phyloP scores from a whole-genome alignment of 2,888 invertebrate species.

The Drosophila barbarae region DNA sequence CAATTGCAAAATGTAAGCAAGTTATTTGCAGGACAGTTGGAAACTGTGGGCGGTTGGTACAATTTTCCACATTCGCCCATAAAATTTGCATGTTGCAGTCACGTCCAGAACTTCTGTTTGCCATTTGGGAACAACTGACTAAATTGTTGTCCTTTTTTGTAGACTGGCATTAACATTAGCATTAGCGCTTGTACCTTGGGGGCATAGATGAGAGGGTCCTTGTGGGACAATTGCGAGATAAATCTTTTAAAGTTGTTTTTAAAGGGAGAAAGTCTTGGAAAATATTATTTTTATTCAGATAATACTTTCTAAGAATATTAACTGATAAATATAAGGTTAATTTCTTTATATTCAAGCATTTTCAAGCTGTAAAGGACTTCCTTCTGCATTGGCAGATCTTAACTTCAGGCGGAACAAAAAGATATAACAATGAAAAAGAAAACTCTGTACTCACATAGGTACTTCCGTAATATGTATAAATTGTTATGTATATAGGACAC shows the following conservation, averaged over 20 bases:
- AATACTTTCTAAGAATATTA: too few relatives aligned
- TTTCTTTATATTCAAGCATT: background rate
- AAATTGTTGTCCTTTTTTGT: conserved; percentile 35
- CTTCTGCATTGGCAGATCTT: too few relatives aligned
- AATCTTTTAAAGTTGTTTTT: background rate
- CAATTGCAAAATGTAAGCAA: conserved; percentile 43
- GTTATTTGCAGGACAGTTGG: conserved; percentile 16
- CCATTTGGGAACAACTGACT: conserved; percentile 25
- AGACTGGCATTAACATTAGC: conserved; percentile 1
- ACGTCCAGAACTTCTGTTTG: conserved; percentile 23
- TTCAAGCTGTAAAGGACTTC: background rate
- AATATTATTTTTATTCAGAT: background rate
- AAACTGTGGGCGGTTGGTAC: conserved; percentile 6
- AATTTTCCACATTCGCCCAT: conserved; percentile 18
- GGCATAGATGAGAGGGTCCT: background rate
- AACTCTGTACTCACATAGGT: conserved; percentile 14
- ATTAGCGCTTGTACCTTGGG: conserved; percentile 1
- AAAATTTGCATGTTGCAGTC: conserved; percentile 42
- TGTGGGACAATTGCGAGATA: background rate
- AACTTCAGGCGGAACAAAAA: background rate
- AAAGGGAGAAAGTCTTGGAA: background rate
- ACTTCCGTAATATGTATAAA: background rate
- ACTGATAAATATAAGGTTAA: background rate
- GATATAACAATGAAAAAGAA: conserved; percentile 4
- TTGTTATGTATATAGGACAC: background rate